Conservation (phyloP, 2,113 vertebrate genomes). For the Ancistrus triradiatus region DNA sequence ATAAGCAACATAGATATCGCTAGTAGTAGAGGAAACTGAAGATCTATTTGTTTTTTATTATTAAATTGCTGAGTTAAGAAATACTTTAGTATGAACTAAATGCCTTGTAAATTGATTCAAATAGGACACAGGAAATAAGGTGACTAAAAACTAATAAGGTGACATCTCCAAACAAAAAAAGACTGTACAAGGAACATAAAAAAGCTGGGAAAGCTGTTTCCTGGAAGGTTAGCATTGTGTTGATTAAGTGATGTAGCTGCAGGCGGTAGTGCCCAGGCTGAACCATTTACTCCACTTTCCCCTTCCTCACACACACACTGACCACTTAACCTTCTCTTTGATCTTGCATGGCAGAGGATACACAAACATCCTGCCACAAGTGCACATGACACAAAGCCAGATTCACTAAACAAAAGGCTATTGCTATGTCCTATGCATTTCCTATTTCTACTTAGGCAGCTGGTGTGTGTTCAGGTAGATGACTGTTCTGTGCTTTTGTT, state of each 20-base stretch:
- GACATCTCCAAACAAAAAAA: not conserved
- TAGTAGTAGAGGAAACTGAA: too few relatives aligned
- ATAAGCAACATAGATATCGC: too few relatives aligned
- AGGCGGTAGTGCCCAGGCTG: conserved; percentile 21
- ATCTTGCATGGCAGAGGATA: conserved; percentile 20
- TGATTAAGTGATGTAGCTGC: conserved; percentile 22
- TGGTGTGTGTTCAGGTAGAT: too few relatives aligned
- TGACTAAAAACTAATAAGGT: too few relatives aligned
- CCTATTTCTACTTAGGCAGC: not conserved
- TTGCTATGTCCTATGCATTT: conserved; percentile 10
- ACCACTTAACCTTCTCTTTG: conserved; percentile 34
- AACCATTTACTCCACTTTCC: conserved; percentile 32
- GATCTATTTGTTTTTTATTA: too few relatives aligned
- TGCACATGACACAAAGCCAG: conserved; percentile 1
- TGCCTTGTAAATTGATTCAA: too few relatives aligned
- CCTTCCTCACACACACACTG: conserved; percentile 22
- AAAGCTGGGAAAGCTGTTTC: not conserved
- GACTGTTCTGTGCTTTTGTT: too few relatives aligned
- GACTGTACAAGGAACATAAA: not conserved
- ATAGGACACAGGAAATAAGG: too few relatives aligned
- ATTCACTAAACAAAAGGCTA: conserved; percentile 8
- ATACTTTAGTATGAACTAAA: too few relatives aligned
- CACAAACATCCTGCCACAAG: conserved; percentile 23
- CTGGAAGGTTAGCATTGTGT: not conserved
- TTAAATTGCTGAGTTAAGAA: too few relatives aligned